These are phyloP conservation scores for Hydrocynus forskahlii DNA, from an alignment of 2,797 vertebrate species.

Conservation along the genomic window DNA sequence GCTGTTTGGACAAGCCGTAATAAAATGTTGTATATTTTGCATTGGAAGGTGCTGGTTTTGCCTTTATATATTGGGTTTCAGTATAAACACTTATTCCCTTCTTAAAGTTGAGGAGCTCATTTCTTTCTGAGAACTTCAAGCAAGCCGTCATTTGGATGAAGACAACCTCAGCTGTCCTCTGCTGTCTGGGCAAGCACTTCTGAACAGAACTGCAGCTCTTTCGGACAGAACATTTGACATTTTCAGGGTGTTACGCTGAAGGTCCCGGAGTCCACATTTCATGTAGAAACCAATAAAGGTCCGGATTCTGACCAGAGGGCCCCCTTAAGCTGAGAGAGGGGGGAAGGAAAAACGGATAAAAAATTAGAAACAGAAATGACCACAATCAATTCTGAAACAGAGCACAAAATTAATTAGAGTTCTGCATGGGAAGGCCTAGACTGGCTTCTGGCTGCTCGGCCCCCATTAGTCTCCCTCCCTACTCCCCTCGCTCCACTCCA, in stretches of 20 bases:
- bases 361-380: slow-evolving; percentile 91
- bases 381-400: slow-evolving; percentile 94
- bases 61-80: background rate
- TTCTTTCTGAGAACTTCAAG: background rate
- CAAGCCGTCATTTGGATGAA: no score
- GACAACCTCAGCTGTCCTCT: background rate
- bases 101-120: background rate
- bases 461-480: slow-evolving; percentile 65
- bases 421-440: slow-evolving; percentile 86
- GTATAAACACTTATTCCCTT: background rate
- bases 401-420: slow-evolving; percentile 96
- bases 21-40: background rate
- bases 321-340: slow-evolving; percentile 62
- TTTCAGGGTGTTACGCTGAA: background rate
- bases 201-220: background rate
- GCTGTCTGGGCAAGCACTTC: background rate
- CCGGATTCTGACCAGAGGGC: slow-evolving; percentile 12
- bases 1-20: background rate
- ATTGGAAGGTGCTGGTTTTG: background rate
- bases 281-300: slow-evolving; percentile 18
- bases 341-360: slow-evolving; percentile 83
- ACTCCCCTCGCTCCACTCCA: slow-evolving; percentile 54
- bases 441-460: slow-evolving; percentile 76
- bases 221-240: slow-evolving; percentile 4
- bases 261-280: slow-evolving; percentile 25